phyloP scores from a whole-genome alignment of 1,140 invertebrate species.

The Rhagoletis pomonella region DNA sequence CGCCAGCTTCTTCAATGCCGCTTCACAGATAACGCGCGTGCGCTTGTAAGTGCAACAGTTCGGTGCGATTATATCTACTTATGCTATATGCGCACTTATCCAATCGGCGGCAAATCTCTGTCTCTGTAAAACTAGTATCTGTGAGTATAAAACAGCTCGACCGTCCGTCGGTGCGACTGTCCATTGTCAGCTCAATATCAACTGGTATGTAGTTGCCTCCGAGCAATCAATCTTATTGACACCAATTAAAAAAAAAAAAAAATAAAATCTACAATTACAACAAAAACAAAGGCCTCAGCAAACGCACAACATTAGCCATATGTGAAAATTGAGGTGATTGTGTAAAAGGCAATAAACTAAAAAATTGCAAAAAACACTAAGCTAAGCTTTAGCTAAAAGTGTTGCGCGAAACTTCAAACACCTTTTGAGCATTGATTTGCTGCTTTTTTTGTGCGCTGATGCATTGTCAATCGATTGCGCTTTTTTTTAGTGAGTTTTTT shows the following conservation, averaged over 20 bases:
- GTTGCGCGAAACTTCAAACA: slow-evolving; percentile 47
- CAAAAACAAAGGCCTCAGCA: neutral
- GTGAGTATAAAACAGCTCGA: neutral
- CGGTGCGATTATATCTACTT: neutral
- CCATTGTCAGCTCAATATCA: slow-evolving; percentile 47
- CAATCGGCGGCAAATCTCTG: slow-evolving; percentile 23
- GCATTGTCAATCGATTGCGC: neutral
- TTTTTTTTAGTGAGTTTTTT: neutral
- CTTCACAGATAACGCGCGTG: neutral
- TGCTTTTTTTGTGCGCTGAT: neutral
- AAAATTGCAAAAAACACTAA: neutral
- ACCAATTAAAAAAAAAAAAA: slow-evolving; percentile 33
- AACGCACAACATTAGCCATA: neutral
- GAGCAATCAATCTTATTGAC: slow-evolving; percentile 50
- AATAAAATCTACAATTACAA: slow-evolving; percentile 1
- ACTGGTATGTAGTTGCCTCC: slow-evolving; percentile 25
- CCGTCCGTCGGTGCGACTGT: neutral
- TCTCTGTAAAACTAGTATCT: neutral
- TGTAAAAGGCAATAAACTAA: neutral
- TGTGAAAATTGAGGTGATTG: neutral
- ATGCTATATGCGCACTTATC: neutral
- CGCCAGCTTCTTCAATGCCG: neutral
- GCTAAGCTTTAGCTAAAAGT: neutral
- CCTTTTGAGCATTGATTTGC: neutral
- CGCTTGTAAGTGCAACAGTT: neutral